Evolutionary conservation across 2,113 vertebrate genomes (phyloP), one percentile per base, ranked within the genome.

Genomic region (Anarhynchus alexandrinus): DNA sequence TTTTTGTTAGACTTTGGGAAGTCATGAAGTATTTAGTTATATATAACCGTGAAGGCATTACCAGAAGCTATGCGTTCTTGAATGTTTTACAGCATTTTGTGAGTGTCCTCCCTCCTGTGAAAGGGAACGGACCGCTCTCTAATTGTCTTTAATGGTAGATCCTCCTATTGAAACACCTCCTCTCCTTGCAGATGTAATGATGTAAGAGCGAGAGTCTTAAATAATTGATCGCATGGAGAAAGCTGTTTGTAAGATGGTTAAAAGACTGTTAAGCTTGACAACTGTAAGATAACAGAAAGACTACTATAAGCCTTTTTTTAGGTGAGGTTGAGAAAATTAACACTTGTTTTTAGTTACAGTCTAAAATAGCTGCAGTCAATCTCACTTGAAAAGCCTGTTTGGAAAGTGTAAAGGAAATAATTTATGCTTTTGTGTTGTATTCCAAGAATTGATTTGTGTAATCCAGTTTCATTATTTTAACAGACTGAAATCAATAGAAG

Each of bases 391-490:
- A 95, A 93, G 55, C 29, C 47, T 79, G 3, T 81, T 95, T 66
- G 47, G 51, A 84, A 96, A 85, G 81, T 92, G 43, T 70, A 96
- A 81, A 87, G 52, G 54, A 94, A 97, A 93, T 72, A 95, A 86
- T 94, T 90, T 62, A 66, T 86, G 82, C 82, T 94, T 93, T 93
- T 92, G 36, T 94, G 36, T 87, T 92, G 43, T 38, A 82, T 86
- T 93, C 82, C 91, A 95, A 74, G 47, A 96, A 97, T 94, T 95
- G 92, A 97, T 96, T 96, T 93, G 66, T 94, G 54, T 91, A 96
- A 96, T 96, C 69, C n/a, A 88, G 58, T 96, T 97, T 96, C 95
- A 96, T 97, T 97, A 88, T 95, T 97, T 96, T 93, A 88, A 94
- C 91, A 57, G 81, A 78, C 32, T 93, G 90, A 95, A 97, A 96